phyloP scores from a whole-genome alignment of 2,113 vertebrate genomes.

The Podilymbus podiceps region DNA sequence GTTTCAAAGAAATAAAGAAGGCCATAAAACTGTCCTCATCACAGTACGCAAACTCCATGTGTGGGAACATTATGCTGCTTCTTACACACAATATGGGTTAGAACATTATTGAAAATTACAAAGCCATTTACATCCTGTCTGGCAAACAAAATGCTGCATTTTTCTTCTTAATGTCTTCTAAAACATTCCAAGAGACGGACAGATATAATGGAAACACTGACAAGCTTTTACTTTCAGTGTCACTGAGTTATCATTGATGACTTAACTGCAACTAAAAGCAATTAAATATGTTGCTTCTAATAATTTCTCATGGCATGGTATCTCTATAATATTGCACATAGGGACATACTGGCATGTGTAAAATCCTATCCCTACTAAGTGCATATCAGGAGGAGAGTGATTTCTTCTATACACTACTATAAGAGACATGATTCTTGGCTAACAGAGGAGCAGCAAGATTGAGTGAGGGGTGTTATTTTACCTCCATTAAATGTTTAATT shows the following conservation, averaged over 20 bases:
- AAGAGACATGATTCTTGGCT: neutral
- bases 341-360: neutral
- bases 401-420: neutral
- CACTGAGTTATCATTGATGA: neutral
- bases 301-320: neutral
- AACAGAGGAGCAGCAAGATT: neutral
- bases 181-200: neutral
- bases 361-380: neutral
- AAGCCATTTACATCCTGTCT: conserved; percentile 29
- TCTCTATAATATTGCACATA: neutral
- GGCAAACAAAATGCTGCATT: neutral
- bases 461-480: neutral
- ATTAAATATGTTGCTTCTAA: neutral
- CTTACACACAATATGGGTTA: neutral
- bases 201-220: conserved; percentile 1
- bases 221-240: neutral
- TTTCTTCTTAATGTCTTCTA: conserved; percentile 8
- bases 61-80: neutral
- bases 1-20: conserved; percentile 17
- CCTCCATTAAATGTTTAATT: neutral
- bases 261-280: neutral
- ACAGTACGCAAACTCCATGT: neutral
- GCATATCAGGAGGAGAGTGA: neutral
- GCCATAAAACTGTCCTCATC: conserved; percentile 33
- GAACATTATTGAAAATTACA: conserved; percentile 2